Base-by-base conservation (phyloP, 2,113 vertebrate genomes). In the Vombatus ursinus region DNA sequence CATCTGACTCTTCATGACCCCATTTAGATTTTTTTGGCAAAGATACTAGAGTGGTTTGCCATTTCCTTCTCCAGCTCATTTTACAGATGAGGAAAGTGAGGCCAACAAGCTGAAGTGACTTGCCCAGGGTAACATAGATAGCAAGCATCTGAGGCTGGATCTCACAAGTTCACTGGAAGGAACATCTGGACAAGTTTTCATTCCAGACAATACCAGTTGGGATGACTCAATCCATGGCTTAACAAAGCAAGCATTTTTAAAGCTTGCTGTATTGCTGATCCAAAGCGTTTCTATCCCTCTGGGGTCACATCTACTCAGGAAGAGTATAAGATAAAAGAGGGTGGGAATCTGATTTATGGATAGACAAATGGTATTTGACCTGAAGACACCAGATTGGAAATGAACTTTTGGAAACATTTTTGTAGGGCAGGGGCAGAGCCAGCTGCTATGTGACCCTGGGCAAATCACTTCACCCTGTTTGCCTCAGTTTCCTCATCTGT, bases 151-250 rank as follows among this genome's bases (percentile, higher is more conserved):
- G 61, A 68, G 28, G 31, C 61, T 37, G 31, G 97, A 98, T 98
- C 96, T 97, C 93, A 84, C 53, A 90, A 95, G 94, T 95, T 96
- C 94, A 91, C 90, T 97, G 94, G 92, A 95, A 92, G 91, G 95
- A 97, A 97, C 97, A 98, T 98, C 97, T 98, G 98, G 97, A 97
- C 96, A 97, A 97, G 94, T 97, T 98, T 98, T 97, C 93, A 96
- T 96, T 98, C 97, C 96, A 98, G 97, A 98, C 94, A 95, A 50
- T 97, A 96, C 97, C 94, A 97, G 93, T 95, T 3, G 77, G 84
- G 95, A 96, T 93, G 92, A 96, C 95, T 96, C 23, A 49, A 96
- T 54, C 89, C 93, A 95, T 97, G 97, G 97, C 97, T 98, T 97
- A 97, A 98, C 97, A 97, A 98, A 96, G 97, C 94, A 98, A 98